Evolutionary conservation across 1,140 invertebrate genomes (phyloP).

Genomic region (Polypedilum pembai): DNA sequence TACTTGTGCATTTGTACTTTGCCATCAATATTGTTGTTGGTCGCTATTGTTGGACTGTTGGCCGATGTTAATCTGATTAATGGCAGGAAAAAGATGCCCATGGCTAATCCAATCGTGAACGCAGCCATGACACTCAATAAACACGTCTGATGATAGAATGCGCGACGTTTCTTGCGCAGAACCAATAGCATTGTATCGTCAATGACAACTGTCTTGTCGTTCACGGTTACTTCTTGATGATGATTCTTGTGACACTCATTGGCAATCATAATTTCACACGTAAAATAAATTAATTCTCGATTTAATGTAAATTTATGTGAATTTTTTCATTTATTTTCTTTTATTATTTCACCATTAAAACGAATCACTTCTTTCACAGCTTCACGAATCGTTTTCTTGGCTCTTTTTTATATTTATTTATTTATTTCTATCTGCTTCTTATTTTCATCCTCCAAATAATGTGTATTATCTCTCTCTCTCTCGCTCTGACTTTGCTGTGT

Average conservation of each 20-base stretch:
- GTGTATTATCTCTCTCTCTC: not conserved
- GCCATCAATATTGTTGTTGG: constrained; percentile 31
- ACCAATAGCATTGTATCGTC: constrained; percentile 1
- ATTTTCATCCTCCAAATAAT: not conserved
- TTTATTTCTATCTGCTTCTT: not conserved
- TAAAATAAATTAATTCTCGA: constrained; percentile 2
- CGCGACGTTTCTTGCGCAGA: constrained; percentile 33
- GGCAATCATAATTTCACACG: not conserved
- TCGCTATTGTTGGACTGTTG: constrained; percentile 31
- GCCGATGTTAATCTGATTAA: constrained; percentile 41
- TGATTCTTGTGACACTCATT: not conserved
- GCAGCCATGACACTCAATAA: constrained; percentile 45
- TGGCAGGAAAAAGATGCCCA: constrained; percentile 44
- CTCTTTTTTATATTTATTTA: not conserved
- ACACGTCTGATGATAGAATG: constrained; percentile 42
- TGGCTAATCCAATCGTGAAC: constrained; percentile 44
- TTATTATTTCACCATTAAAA: not conserved
- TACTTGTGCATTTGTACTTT: not conserved
- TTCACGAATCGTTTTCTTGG: not conserved
- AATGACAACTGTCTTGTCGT: not conserved
- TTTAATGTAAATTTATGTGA: not conserved
- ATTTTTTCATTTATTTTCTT: not conserved
- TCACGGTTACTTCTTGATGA: not conserved
- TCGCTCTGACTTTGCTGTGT: not conserved
- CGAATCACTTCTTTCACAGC: not conserved